phyloP scores from a whole-genome alignment of 2,888 invertebrate genomes.

The Epistrophella euchroma region DNA sequence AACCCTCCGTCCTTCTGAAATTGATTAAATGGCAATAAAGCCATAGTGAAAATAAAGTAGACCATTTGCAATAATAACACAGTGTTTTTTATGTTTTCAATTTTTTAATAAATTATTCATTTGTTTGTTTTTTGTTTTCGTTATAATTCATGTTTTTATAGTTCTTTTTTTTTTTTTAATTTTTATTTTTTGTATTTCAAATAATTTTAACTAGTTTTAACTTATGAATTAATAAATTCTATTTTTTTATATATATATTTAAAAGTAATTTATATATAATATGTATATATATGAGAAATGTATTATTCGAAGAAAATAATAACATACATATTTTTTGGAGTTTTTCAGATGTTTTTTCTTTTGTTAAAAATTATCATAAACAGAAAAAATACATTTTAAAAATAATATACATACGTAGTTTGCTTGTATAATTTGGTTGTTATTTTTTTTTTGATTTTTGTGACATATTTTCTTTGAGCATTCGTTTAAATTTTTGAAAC shows the following conservation, averaged over 20 bases:
- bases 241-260: constrained; percentile 69
- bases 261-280: constrained; percentile 62
- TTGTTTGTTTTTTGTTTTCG: constrained; percentile 56
- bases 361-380: constrained; percentile 54
- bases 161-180: constrained; percentile 43
- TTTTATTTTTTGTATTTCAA: constrained; percentile 60
- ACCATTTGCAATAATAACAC: constrained; percentile 56
- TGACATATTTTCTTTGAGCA: constrained; percentile 44
- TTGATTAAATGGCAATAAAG: neutral
- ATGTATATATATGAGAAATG: constrained; percentile 56
- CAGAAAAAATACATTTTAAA: constrained; percentile 52
- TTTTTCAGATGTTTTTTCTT: constrained; percentile 24
- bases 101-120: constrained; percentile 76
- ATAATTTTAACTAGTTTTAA: constrained; percentile 75
- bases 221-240: constrained; percentile 75
- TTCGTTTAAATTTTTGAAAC: constrained; percentile 30
- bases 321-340: constrained; percentile 51
- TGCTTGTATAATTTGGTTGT: constrained; percentile 53
- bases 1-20: neutral
- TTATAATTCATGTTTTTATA: constrained; percentile 73
- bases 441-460: constrained; percentile 20
- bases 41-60: neutral
- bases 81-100: constrained; percentile 63
- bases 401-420: constrained; percentile 28
- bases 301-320: constrained; percentile 62